Percentiles rank a stretch among this genome's conserved stretches.
Evolutionary conservation across 1,140 invertebrate species (phyloP).

Genomic region (Vanessa tameamea): DNA sequence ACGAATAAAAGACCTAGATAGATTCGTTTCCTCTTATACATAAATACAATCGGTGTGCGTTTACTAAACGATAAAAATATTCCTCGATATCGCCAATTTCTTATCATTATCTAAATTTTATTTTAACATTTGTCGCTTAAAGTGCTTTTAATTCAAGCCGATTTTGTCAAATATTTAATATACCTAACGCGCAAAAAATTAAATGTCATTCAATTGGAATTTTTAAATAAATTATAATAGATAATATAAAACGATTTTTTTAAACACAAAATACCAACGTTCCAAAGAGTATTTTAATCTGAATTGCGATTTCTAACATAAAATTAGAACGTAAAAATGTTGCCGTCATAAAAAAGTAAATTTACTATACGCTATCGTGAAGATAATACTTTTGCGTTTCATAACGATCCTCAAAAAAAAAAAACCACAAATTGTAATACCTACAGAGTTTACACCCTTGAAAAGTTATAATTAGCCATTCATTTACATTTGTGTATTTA

Average conservation of each 20-base stretch:
- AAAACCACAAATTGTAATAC: conserved; percentile 15
- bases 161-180: too few species aligned
- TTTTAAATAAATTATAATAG: too few species aligned
- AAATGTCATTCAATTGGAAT: too few species aligned
- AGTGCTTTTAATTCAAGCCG: too few species aligned
- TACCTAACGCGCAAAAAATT: too few species aligned
- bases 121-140: too few species aligned
- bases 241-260: too few species aligned
- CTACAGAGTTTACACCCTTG: conserved; percentile 25
- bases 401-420: conserved; percentile 12
- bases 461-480: conserved; percentile 4
- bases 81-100: too few species aligned
- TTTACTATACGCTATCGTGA: conserved; percentile 1
- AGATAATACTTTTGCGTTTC: conserved; percentile 9
- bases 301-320: not conserved
- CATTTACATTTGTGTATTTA: conserved; percentile 9
- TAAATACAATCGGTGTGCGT: not conserved
- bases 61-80: not conserved
- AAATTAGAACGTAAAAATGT: conserved; percentile 9
- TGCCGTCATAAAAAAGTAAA: conserved; percentile 2
- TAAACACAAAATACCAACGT: not conserved
- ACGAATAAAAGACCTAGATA: conserved; percentile 18
- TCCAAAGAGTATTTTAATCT: conserved; percentile 3
- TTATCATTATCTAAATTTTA: too few species aligned
- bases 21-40: conserved; percentile 11